Percentiles rank a stretch among this genome's conserved stretches.
phyloP scores from a whole-genome alignment of 2,113 vertebrate genomes.

The Mus pahari region DNA sequence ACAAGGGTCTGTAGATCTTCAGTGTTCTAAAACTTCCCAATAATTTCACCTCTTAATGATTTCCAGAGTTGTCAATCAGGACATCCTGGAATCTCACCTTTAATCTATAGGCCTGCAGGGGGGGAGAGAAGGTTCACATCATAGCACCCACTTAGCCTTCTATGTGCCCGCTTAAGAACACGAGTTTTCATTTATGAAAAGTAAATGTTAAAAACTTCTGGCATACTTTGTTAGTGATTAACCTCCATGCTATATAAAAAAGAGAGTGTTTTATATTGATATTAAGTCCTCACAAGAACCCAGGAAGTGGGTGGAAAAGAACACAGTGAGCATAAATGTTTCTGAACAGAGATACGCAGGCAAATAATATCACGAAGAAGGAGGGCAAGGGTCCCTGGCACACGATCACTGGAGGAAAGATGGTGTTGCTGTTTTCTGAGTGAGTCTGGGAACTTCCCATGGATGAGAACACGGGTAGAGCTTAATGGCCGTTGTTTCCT shows the following conservation, averaged over 20 bases:
- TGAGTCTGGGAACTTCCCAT: background rate
- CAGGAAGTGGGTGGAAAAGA: background rate
- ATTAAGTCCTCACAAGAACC: background rate
- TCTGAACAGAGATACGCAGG: background rate
- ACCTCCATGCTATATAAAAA: background rate
- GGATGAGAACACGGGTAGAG: background rate
- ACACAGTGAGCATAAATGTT: background rate
- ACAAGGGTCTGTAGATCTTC: background rate
- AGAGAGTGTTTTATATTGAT: background rate
- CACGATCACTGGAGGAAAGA: background rate
- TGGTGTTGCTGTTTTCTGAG: background rate
- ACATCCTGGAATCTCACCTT: background rate
- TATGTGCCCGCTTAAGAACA: background rate
- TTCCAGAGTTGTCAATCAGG: background rate
- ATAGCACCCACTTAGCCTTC: background rate
- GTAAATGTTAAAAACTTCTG: constrained; percentile 17
- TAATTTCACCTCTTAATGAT: background rate
- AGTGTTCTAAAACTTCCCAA: background rate
- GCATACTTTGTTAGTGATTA: background rate
- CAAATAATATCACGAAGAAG: background rate
- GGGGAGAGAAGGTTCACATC: background rate
- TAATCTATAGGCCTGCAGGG: background rate
- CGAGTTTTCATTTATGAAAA: background rate
- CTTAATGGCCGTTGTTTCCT: background rate
- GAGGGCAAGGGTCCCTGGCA: background rate